Evolutionary conservation across 2,888 invertebrate species (phyloP), one percentile per base, ranked within the genome.

Genomic region (Idaea straminata): DNA sequence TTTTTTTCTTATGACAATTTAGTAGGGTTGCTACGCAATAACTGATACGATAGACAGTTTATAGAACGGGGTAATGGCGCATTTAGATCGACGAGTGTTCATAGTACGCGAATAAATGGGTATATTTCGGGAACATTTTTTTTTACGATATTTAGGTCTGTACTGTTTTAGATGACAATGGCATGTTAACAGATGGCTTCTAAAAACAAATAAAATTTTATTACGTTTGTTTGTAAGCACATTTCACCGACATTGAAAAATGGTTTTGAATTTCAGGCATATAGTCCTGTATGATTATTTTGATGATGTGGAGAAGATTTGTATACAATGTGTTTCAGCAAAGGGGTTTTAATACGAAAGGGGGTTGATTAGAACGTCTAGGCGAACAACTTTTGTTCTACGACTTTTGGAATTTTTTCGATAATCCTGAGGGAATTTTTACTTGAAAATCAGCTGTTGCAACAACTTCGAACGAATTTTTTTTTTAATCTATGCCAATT

Each of bases 21-120:
- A 61, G 68, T 64, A 65, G 66, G 66, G 69, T 66, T 68, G 66
- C 63, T 68, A 67, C 69, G 72, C 70, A 65, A 69, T 73, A 70
- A 73, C 70, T 71, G 69, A 72, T 72, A 70, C 73, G 73, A 73
- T 73, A 72, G 70, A 69, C 72, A 65, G 72, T 70, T 73, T 69
- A 72, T 72, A 71, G 67, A 66, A 69, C 64, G 64, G 67, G 68
- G 67, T 72, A 72, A 73, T 72, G 69, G 73, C 61, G 64, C 65
- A 67, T 72, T 68, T 65, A 60, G 69, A 73, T 70, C 69, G 70
- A 69, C 66, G 65, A 47, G 47, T 47, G 10, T 47, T 47, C 10
- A 3, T n/a, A 47, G 47, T 47, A 47, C 10, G 10, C 6, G 10
- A 13, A 47, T 47, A 10, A 10, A 47, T 47, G 47, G 47, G 47